Conservation (phyloP, 1,140 invertebrate species). For the Microplitis demolitor region DNA sequence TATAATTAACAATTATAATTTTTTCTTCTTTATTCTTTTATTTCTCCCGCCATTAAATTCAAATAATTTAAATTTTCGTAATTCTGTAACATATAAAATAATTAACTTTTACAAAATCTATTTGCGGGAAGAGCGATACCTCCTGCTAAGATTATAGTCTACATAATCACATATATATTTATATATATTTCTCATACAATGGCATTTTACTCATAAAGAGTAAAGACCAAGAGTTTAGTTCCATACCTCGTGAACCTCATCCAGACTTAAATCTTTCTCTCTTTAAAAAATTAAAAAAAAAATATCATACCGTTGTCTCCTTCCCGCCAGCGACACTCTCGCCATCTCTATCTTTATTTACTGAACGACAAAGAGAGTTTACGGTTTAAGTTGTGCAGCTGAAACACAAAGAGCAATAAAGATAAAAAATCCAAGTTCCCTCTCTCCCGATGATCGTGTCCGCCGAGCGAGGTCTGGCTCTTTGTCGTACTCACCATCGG, state of each 20-base stretch:
- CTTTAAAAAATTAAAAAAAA: neutral
- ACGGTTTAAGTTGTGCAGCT: neutral
- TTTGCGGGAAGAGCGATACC: neutral
- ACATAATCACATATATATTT: neutral
- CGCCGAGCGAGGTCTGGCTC: neutral
- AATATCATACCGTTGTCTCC: neutral
- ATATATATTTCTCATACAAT: too few relatives aligned
- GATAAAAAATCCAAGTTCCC: neutral
- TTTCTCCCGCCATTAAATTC: too few relatives aligned
- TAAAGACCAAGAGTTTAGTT: too few relatives aligned
- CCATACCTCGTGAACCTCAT: too few relatives aligned
- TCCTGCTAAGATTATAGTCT: neutral
- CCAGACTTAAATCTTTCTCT: neutral
- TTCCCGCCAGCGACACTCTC: neutral
- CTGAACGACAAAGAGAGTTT: neutral
- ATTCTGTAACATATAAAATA: too few relatives aligned
- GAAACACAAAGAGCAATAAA: neutral
- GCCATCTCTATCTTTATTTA: constrained; percentile 3
- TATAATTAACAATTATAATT: too few relatives aligned
- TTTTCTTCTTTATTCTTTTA: too few relatives aligned
- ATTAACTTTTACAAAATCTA: neutral
- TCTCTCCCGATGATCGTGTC: neutral
- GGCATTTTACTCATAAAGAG: too few relatives aligned
- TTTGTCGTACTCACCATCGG: neutral
- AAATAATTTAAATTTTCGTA: too few relatives aligned